Conservation (phyloP, 2,888 invertebrate genomes). For the Podabrus alpinus region DNA sequence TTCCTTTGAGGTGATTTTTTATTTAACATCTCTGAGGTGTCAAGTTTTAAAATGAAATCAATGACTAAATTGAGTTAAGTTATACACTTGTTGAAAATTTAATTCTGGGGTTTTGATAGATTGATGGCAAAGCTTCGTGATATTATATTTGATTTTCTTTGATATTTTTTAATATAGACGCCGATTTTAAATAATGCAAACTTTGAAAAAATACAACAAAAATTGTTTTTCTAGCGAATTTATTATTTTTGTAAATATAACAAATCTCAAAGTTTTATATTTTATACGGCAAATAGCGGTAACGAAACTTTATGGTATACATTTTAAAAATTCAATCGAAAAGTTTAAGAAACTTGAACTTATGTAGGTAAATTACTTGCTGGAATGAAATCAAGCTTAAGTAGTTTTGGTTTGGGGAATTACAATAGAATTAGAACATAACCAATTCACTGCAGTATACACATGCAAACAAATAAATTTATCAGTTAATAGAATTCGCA, state of each 20-base stretch:
- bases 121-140: constrained; percentile 14
- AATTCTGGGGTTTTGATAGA: constrained; percentile 25
- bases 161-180: background rate
- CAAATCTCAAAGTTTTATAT: no score
- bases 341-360: background rate
- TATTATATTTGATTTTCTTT: constrained; percentile 1
- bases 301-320: background rate
- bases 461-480: constrained; percentile 49
- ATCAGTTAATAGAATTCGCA: constrained; percentile 54
- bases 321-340: background rate
- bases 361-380: background rate
- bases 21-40: constrained; percentile 46
- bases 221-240: no score
- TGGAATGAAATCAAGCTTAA: background rate
- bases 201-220: background rate
- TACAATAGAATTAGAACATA: background rate
- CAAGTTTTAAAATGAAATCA: constrained; percentile 44
- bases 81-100: constrained; percentile 41
- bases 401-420: background rate
- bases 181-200: background rate
- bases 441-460: constrained; percentile 7
- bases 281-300: no score
- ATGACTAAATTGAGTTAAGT: constrained; percentile 42
- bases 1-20: constrained; percentile 47
- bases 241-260: no score